Conservation (phyloP, 1,140 invertebrate genomes). For the Drosophila bocqueti region DNA sequence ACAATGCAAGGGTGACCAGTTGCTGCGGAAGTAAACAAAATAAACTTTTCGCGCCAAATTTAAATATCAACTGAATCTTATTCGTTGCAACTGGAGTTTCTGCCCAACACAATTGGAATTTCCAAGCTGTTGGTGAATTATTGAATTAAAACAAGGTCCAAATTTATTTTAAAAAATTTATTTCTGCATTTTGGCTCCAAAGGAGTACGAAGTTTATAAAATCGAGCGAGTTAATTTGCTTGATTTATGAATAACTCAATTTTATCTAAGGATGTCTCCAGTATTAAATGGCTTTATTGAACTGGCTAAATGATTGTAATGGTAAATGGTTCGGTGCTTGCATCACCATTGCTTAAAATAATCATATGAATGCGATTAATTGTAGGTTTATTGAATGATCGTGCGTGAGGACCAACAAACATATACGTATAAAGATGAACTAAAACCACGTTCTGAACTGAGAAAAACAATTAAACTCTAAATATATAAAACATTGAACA, state of each 20-base stretch:
- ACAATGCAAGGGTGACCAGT: background rate
- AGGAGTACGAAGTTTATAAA: background rate
- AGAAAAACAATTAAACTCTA: constrained; percentile 36
- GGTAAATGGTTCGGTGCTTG: background rate
- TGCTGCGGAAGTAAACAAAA: background rate
- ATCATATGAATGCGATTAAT: constrained; percentile 9
- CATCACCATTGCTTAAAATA: constrained; percentile 16
- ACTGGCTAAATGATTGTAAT: constrained; percentile 2
- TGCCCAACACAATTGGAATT: background rate
- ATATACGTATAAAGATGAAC: constrained; percentile 24
- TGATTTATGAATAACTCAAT: background rate
- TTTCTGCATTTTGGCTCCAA: background rate
- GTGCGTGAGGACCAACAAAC: constrained; percentile 40
- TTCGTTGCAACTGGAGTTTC: no score
- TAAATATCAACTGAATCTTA: background rate
- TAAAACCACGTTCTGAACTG: constrained; percentile 17
- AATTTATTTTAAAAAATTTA: constrained; percentile 8
- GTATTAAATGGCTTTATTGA: constrained; percentile 13
- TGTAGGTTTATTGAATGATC: constrained; percentile 30
- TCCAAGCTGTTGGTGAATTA: no score
- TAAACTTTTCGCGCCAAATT: background rate
- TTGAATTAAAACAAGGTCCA: background rate
- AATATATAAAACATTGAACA: constrained; percentile 53
- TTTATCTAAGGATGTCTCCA: constrained; percentile 12
- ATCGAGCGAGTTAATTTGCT: background rate